phyloP scores from a whole-genome alignment of 2,888 invertebrate species.

The Lucinisca nassula region DNA sequence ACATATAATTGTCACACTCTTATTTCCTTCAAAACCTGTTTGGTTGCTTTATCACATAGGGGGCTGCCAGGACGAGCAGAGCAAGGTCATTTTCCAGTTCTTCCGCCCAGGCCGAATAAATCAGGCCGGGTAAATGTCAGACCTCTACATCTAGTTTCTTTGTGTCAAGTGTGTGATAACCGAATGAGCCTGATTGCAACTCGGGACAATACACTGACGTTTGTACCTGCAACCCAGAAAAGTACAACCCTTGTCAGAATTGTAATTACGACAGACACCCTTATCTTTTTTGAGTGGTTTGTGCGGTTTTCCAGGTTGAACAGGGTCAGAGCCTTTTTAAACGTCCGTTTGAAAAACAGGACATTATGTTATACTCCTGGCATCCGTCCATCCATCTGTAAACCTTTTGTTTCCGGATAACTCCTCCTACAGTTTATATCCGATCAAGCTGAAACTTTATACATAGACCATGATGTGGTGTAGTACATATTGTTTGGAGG shows the following conservation, averaged over 20 bases:
- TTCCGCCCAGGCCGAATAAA: not conserved
- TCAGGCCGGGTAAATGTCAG: not conserved
- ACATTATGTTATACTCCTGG: no score
- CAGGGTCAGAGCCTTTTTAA: not conserved
- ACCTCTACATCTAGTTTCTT: not conserved
- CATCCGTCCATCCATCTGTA: no score
- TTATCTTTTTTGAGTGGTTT: not conserved
- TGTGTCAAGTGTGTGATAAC: not conserved
- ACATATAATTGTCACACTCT: no score
- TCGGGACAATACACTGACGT: slow-evolving; percentile 23
- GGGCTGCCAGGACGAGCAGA: no score
- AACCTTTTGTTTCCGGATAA: no score
- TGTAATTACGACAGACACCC: slow-evolving; percentile 8
- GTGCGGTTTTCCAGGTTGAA: not conserved
- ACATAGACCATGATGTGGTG: no score
- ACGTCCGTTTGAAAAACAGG: not conserved
- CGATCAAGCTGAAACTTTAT: no score
- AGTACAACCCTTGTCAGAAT: slow-evolving; percentile 6
- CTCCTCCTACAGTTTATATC: no score
- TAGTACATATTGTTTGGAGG: no score
- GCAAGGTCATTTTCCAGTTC: not conserved
- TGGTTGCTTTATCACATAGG: no score
- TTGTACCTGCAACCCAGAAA: slow-evolving; percentile 5
- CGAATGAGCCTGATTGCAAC: not conserved
- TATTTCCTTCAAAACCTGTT: no score